phyloP scores from a whole-genome alignment of 2,113 vertebrate species.

The Hemibagrus wyckioides region DNA sequence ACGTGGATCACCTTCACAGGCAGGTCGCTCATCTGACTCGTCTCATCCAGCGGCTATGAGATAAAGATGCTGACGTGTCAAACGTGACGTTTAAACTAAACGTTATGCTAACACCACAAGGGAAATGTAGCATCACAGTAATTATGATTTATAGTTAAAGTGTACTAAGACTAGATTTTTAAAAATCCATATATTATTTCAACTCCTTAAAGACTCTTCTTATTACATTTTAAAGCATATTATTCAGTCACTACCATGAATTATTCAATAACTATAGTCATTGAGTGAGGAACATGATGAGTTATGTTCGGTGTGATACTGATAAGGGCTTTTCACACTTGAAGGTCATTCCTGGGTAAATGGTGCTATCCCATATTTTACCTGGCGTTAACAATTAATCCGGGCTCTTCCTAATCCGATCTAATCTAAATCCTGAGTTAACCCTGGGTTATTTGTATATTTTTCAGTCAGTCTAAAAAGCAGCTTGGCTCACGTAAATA shows the following conservation, averaged over 20 bases:
- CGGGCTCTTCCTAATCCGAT: too few species aligned
- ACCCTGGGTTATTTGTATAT: too few species aligned
- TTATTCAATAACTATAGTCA: background rate
- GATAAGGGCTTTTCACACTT: too few species aligned
- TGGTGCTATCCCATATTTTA: background rate
- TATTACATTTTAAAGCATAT: background rate
- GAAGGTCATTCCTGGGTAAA: background rate
- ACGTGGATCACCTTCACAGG: conserved; percentile 94
- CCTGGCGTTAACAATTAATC: too few species aligned
- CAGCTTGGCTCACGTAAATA: too few species aligned
- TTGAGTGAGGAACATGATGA: background rate
- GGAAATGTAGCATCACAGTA: background rate
- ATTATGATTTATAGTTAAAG: background rate
- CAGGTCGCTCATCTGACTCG: conserved; percentile 97
- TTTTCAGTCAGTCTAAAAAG: too few species aligned
- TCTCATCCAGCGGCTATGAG: conserved; percentile 90
- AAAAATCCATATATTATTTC: background rate
- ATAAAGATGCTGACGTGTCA: background rate
- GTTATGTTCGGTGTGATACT: background rate
- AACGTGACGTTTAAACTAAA: background rate
- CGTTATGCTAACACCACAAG: background rate
- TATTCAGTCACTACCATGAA: background rate
- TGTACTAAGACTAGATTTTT: background rate
- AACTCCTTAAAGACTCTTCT: background rate
- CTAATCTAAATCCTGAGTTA: too few species aligned